Evolutionary conservation across 2,797 vertebrate species (phyloP).

Genomic region (Hipposideros larvatus): DNA sequence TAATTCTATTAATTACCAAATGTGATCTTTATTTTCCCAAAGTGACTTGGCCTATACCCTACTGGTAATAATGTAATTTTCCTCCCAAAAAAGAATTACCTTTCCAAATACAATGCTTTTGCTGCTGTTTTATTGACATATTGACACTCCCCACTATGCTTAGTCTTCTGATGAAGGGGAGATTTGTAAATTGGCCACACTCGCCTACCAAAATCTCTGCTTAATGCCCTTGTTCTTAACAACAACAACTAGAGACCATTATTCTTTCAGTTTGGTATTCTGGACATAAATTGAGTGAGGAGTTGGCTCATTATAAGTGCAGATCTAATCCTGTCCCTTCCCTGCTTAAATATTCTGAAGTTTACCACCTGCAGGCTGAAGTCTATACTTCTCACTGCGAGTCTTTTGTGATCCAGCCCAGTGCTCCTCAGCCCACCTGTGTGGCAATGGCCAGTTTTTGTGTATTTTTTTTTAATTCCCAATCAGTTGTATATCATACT

Average conservation of each 20-base stretch:
- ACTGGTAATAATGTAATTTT: neutral
- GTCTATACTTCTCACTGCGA: neutral
- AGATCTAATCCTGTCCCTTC: neutral
- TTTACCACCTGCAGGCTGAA: neutral
- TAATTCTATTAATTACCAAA: conserved; percentile 35
- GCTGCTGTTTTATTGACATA: neutral
- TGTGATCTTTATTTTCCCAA: conserved; percentile 42
- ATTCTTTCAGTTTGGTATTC: neutral
- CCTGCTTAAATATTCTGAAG: neutral
- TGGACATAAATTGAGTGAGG: neutral
- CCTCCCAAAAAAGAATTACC: neutral
- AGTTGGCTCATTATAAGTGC: neutral
- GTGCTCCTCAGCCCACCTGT: neutral
- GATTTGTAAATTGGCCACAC: neutral
- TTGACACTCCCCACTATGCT: neutral
- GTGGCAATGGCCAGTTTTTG: neutral
- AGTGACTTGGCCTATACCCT: neutral
- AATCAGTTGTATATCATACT: neutral
- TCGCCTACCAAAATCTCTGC: neutral
- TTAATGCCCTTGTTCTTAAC: neutral
- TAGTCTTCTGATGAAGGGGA: neutral
- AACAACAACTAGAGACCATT: neutral
- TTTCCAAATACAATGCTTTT: neutral
- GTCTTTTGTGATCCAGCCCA: neutral
- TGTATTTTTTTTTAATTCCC: neutral